Evolutionary conservation across 2,797 vertebrate genomes (phyloP).

Genomic region (Bovichtus variegatus): DNA sequence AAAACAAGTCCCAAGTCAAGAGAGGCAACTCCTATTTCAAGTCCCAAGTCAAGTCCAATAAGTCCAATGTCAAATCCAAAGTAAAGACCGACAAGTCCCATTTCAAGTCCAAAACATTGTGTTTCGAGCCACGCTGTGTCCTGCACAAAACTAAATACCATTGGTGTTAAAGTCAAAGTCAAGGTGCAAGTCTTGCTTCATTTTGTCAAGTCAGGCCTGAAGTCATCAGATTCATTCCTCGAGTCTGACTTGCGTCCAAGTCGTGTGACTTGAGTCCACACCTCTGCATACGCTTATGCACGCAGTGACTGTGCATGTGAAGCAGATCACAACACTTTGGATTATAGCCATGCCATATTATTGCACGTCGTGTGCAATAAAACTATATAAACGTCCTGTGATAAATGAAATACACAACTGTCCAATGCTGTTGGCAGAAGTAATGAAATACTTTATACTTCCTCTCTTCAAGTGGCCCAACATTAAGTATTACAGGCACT

Average conservation of each 20-base stretch:
- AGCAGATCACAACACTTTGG: constrained; percentile 9
- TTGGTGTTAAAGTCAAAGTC: background rate
- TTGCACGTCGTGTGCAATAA: background rate
- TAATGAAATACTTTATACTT: constrained; percentile 58
- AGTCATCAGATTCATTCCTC: background rate
- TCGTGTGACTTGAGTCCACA: background rate
- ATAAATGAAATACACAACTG: constrained; percentile 21
- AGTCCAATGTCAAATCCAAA: background rate
- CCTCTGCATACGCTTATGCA: background rate
- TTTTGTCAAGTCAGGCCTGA: background rate
- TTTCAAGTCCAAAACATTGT: background rate
- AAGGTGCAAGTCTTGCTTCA: background rate
- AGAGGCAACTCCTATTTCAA: background rate
- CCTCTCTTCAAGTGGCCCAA: constrained; percentile 46
- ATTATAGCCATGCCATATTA: constrained; percentile 4
- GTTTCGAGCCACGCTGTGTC: background rate
- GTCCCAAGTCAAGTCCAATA: background rate
- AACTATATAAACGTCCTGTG: constrained; percentile 10
- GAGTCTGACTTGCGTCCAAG: background rate
- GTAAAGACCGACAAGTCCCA: background rate
- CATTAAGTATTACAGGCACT: constrained; percentile 50
- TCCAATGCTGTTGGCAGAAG: constrained; percentile 27
- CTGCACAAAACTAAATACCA: background rate
- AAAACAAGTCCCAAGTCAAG: background rate
- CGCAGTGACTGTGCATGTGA: background rate